Evolutionary conservation across 1,140 invertebrate genomes (phyloP), one percentile per base, ranked within the genome.

Genomic region (Drosophila suzukii): DNA sequence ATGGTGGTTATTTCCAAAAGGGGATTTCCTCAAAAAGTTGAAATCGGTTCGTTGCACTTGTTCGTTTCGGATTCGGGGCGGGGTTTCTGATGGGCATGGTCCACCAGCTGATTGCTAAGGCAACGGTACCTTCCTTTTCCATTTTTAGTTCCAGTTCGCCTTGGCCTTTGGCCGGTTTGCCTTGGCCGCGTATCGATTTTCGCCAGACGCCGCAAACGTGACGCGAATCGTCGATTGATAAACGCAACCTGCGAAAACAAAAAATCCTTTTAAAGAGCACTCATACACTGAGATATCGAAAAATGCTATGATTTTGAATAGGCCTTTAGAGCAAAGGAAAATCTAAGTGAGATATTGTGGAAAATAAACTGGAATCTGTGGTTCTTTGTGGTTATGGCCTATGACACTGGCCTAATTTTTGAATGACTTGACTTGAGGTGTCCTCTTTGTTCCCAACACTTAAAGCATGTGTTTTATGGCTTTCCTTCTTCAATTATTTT

Each of bases 171-270:
- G 75, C 78, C 76, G 61, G 66, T 49, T 43, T 63, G 49, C 50
- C 53, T 67, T 68, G 47, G 43, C 62, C 54, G 47, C 58, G 43
- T 86, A 86, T 85, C 74, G 82, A 86, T 84, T 85, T 84, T 81
- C 47, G 47, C 75, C 83, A 86, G 83, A 86, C 83, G 76, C 75
- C 58, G 62, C 75, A 88, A 83, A 86, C 83, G 83, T 86, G 83
- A 88, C 84, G 50, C 62, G 83, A 77, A 86, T 86, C 50, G 39
- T 30, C 51, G 78, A 88, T 83, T 68, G 68, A 71, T 58, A 15
- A 36, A 41, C 27, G 24, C 27, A 66, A 76, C 61, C 73, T 76
- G 72, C 54, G 55, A 30, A 66, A 51, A 10, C 32, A 34, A 47
- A 44, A 32, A 44, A 32, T 61, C 41, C 46, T 61, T 66, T 72